phyloP scores from a whole-genome alignment of 2,888 invertebrate species.

The Lycocerus yunnanus region DNA sequence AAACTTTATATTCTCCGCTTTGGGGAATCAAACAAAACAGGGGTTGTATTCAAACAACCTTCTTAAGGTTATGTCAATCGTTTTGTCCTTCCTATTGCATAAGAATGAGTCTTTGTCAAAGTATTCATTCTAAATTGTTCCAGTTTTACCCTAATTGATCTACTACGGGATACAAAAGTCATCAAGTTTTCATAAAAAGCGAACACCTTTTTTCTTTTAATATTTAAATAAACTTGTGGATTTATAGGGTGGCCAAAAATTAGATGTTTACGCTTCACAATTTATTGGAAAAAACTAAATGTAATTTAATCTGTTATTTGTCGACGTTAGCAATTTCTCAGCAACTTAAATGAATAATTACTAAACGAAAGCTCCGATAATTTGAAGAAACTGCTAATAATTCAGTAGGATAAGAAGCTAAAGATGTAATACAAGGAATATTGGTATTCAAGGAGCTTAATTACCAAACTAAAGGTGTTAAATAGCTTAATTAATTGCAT shows the following conservation, averaged over 20 bases:
- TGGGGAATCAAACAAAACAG: conserved; percentile 46
- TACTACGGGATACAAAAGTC: not conserved
- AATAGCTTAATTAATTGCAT: too few species aligned
- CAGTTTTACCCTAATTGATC: not conserved
- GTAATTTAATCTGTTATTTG: too few species aligned
- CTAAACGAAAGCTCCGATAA: too few species aligned
- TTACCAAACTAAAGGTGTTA: too few species aligned
- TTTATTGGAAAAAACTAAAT: not conserved
- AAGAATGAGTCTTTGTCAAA: not conserved
- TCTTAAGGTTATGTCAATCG: conserved; percentile 44
- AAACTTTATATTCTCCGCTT: conserved; percentile 41
- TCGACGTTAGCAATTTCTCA: too few species aligned
- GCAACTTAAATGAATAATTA: too few species aligned
- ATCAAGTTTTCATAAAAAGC: not conserved
- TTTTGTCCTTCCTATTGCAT: conserved; percentile 40
- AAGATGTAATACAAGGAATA: too few species aligned
- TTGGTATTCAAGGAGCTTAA: too few species aligned
- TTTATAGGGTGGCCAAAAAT: not conserved
- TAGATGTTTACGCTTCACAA: not conserved
- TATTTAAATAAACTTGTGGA: not conserved
- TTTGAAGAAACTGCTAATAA: too few species aligned
- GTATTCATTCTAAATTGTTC: not conserved
- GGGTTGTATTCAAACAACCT: conserved; percentile 48
- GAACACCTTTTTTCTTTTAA: not conserved
- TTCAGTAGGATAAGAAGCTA: too few species aligned